Evolutionary conservation across 1,140 invertebrate species (phyloP).

Genomic region (Phthorimaea operculella): DNA sequence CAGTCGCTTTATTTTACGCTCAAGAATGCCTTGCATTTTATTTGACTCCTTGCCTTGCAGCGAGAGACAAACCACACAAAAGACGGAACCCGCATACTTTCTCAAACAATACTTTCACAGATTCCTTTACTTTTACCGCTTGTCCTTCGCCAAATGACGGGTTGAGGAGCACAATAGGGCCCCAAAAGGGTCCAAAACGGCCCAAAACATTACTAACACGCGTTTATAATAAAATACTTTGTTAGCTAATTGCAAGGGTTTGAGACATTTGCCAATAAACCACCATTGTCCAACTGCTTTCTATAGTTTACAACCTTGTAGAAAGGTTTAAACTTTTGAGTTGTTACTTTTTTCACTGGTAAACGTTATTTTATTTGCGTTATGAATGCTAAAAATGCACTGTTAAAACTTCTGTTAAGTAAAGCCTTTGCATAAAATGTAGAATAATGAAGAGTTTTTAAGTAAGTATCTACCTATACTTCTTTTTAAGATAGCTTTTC

Average conservation of each 20-base stretch:
- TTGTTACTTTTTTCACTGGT: background rate
- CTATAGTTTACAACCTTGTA: constrained; percentile 34
- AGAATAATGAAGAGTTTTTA: too few species aligned
- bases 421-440: too few species aligned
- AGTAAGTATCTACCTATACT: too few species aligned
- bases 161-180: constrained; percentile 38
- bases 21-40: too few species aligned
- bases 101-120: background rate
- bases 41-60: too few species aligned
- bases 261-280: constrained; percentile 20
- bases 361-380: too few species aligned
- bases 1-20: too few species aligned
- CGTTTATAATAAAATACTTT: constrained; percentile 34
- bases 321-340: constrained; percentile 18
- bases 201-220: constrained; percentile 34
- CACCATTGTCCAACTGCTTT: constrained; percentile 38
- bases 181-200: constrained; percentile 17
- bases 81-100: background rate
- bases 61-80: too few species aligned
- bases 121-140: constrained; percentile 32
- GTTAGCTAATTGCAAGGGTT: constrained; percentile 56
- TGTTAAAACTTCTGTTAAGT: too few species aligned
- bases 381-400: too few species aligned
- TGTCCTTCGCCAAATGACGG: constrained; percentile 31
- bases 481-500: too few species aligned